Conservation (phyloP, 1,140 invertebrate genomes). For the Drosophila grimshawi region DNA sequence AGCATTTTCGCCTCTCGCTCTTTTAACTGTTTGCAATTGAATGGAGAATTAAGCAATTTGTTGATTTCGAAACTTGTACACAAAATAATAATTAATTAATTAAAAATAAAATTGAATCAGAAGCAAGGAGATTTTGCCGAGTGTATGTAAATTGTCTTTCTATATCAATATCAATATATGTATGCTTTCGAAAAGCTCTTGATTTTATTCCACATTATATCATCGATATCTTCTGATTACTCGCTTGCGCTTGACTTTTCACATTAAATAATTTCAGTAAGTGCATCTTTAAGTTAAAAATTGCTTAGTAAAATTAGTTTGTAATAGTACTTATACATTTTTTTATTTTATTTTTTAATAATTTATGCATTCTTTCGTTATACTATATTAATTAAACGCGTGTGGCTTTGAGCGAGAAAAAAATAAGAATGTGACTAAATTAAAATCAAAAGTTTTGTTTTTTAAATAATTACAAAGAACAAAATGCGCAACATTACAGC, state of each 20-base stretch:
- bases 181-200: slow-evolving; percentile 11
- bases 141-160: slow-evolving; percentile 16
- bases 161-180: not conserved
- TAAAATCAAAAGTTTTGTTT: slow-evolving; percentile 44
- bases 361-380: slow-evolving; percentile 12
- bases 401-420: slow-evolving; percentile 49
- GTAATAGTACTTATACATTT: slow-evolving; percentile 8
- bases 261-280: slow-evolving; percentile 34
- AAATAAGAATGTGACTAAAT: slow-evolving; percentile 37
- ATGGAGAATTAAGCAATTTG: slow-evolving; percentile 1
- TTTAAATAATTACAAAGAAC: slow-evolving; percentile 54
- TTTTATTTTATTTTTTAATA: not conserved
- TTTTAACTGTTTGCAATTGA: slow-evolving; percentile 9
- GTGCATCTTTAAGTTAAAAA: slow-evolving; percentile 22
- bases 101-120: slow-evolving; percentile 6
- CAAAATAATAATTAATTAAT: not conserved
- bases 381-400: slow-evolving; percentile 35
- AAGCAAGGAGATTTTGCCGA: slow-evolving; percentile 23
- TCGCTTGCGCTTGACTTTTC: slow-evolving; percentile 25
- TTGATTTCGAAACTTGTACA: slow-evolving; percentile 1
- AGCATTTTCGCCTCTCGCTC: slow-evolving; percentile 10
- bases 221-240: slow-evolving; percentile 22
- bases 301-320: slow-evolving; percentile 32
- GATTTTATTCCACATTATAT: slow-evolving; percentile 1
- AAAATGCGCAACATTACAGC: slow-evolving; percentile 34